Evolutionary conservation across 2,888 invertebrate genomes (phyloP), one percentile per base, ranked within the genome.

Genomic region (Sturmia bella): DNA sequence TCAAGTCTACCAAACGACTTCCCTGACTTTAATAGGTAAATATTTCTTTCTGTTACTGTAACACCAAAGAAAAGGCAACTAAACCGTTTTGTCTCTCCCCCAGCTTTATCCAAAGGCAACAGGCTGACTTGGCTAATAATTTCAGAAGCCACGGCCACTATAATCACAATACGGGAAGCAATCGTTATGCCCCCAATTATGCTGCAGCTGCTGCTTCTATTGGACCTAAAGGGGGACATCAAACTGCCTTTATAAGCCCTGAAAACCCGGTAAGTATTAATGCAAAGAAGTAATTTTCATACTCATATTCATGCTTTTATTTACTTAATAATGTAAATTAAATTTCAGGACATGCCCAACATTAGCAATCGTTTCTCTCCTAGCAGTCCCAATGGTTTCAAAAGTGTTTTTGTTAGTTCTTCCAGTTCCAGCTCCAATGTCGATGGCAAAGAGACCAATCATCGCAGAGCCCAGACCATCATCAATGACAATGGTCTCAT

Each of bases 401-500:
- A 87, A 78, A 91, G 94, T 45, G 94, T 95, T 4, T 94, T 94
- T 56, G 93, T 94, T 15, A 93, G 94, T 1, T 94, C 95, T 0
- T 93, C 90, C 85, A 92, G 94, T 27, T 91, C 92, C 1, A 93
- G 93, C 0, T 87, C 91, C 0, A 92, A 93, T 85, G 86, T 93
- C 32, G 92, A 95, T 87, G 96, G 96, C 3, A 91, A 93, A 84
- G 91, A 92, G 64, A 86, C 89, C 13, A 91, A 88, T 63, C 91
- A 91, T 81, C 93, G 94, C 82, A 92, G 92, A 56, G 93, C 95
- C 0, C 91, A 93, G 52, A 95, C 95, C 9, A 91, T 93, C 0
- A 92, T 95, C 68, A 94, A 96, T 87, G 93, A 95, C 85, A 95
- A 96, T 87, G 96, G 96, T 82, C 94, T 94, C 87, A 87, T 95